Conservation (phyloP, 2,113 vertebrate species). For the Tragelaphus buxtoni region DNA sequence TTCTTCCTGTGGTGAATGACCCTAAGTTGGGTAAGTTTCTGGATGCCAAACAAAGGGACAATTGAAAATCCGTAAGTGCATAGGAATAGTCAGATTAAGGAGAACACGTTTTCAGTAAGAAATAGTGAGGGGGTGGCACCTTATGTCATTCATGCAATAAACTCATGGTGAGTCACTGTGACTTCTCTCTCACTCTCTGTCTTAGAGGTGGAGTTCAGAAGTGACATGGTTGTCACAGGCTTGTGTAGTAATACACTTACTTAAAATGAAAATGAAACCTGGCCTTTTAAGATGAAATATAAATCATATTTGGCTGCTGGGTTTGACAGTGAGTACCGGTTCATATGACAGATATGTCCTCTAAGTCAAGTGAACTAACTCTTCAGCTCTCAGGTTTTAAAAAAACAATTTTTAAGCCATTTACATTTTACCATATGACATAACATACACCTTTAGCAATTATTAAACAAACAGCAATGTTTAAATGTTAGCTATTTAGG, state of each 20-base stretch:
- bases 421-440: neutral
- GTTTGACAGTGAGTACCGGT: neutral
- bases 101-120: neutral
- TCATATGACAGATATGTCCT: neutral
- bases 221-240: neutral
- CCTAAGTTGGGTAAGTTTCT: neutral
- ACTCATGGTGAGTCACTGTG: neutral
- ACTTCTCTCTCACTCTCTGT: neutral
- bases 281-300: neutral
- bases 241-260: neutral
- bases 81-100: neutral
- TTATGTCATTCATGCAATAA: neutral
- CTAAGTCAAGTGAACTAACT: neutral
- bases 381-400: neutral
- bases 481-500: neutral
- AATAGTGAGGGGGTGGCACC: neutral
- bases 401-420: neutral
- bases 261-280: conserved; percentile 15
- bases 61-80: neutral
- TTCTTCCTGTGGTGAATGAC: neutral
- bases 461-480: neutral
- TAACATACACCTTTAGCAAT: neutral
- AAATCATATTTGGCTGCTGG: neutral
- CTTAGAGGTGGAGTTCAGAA: neutral
- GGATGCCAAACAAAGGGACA: neutral